phyloP scores from a whole-genome alignment of 2,113 vertebrate genomes.

The Syngnathus scovelli region DNA sequence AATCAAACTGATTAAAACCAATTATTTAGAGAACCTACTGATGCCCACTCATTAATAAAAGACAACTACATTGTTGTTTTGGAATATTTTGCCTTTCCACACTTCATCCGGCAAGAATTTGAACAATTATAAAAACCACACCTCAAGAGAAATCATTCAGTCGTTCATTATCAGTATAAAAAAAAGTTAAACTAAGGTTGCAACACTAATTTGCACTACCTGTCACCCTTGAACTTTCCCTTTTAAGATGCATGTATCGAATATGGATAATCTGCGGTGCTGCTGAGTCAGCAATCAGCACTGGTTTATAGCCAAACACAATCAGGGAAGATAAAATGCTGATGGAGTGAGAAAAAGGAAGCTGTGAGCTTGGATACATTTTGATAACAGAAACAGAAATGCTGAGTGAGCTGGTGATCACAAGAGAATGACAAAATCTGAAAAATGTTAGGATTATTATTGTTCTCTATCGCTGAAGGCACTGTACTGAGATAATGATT shows the following conservation, averaged over 20 bases:
- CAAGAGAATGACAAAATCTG: background rate
- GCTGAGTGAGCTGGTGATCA: background rate
- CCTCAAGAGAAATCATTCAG: background rate
- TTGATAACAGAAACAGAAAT: conserved; percentile 12
- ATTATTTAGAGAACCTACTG: background rate
- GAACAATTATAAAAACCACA: background rate
- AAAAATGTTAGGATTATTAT: too few relatives aligned
- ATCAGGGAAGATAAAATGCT: conserved; percentile 14
- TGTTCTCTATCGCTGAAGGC: too few relatives aligned
- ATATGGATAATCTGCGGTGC: conserved; percentile 28
- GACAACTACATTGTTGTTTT: background rate
- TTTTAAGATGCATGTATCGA: conserved; percentile 23
- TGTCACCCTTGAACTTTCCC: conserved; percentile 32
- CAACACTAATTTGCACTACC: conserved; percentile 22
- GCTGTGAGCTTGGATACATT: conserved; percentile 10
- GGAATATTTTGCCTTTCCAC: background rate
- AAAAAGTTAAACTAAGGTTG: conserved; percentile 40
- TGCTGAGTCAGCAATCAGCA: conserved; percentile 50
- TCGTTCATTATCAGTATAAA: conserved; percentile 22
- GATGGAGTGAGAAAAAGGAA: conserved; percentile 13
- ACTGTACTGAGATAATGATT: background rate
- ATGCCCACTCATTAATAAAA: background rate
- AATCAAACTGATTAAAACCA: too few relatives aligned
- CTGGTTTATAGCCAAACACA: conserved; percentile 32
- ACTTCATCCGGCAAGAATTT: conserved; percentile 6